Conservation (phyloP, 2,113 vertebrate species). For the Anthoscopus minutus region DNA sequence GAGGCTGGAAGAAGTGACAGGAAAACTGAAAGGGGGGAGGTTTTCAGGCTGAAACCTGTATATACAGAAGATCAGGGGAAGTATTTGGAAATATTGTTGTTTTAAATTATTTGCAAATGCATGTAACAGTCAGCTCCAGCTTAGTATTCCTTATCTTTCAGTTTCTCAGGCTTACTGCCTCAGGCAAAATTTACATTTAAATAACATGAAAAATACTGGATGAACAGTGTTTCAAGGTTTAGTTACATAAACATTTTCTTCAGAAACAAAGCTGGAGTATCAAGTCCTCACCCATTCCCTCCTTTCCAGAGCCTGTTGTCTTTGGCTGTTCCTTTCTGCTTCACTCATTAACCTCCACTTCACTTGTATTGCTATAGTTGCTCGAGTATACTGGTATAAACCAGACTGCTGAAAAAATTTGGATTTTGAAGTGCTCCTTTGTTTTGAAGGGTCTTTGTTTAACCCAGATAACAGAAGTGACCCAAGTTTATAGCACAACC, state of each 20-base stretch:
- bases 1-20: not conserved
- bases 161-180: not conserved
- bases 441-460: not conserved
- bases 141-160: not conserved
- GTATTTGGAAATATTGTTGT: not conserved
- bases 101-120: not conserved
- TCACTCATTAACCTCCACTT: not conserved
- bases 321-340: constrained; percentile 18
- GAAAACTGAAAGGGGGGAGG: not conserved
- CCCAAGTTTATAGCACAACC: not conserved
- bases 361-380: not conserved
- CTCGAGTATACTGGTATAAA: not conserved
- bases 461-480: not conserved
- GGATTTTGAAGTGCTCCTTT: not conserved
- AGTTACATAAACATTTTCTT: constrained; percentile 37
- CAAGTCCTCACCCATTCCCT: not conserved
- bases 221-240: not conserved
- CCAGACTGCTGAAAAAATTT: not conserved
- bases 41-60: not conserved
- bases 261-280: constrained; percentile 4
- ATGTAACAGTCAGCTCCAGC: not conserved
- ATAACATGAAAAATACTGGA: not conserved
- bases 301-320: not conserved
- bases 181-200: not conserved
- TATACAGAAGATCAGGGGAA: not conserved